Evolutionary conservation across 2,113 vertebrate genomes (phyloP).

Genomic region (Aptenodytes patagonicus): DNA sequence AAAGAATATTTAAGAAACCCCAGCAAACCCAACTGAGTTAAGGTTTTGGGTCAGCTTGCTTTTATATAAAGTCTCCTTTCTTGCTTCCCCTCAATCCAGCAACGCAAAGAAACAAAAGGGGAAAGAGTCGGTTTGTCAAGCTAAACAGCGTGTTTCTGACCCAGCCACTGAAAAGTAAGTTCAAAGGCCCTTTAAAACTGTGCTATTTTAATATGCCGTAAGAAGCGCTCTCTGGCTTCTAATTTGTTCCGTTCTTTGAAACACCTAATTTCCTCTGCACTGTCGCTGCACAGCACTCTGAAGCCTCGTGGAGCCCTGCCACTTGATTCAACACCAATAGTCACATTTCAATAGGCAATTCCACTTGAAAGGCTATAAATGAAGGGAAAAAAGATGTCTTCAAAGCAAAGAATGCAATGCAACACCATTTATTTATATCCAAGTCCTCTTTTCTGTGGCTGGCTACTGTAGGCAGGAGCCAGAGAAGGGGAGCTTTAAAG

Average conservation of each 20-base stretch:
- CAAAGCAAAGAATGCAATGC: conserved; percentile 3
- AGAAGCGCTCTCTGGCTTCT: conserved; percentile 41
- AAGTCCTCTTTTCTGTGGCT: background rate
- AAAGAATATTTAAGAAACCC: background rate
- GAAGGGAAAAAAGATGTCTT: conserved; percentile 25
- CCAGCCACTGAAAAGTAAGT: background rate
- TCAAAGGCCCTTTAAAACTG: conserved; percentile 43
- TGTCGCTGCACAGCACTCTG: conserved; percentile 32
- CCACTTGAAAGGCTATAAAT: conserved; percentile 57
- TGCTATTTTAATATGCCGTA: background rate
- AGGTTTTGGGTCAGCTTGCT: background rate
- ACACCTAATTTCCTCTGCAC: conserved; percentile 40
- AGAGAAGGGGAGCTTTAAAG: conserved; percentile 6
- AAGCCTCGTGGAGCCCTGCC: conserved; percentile 17
- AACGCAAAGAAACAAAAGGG: background rate
- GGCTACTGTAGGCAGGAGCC: background rate
- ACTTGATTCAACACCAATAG: conserved; percentile 36
- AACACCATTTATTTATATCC: conserved; percentile 48
- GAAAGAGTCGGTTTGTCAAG: background rate
- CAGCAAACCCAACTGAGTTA: background rate
- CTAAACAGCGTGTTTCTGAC: conserved; percentile 12
- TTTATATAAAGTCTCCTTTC: background rate
- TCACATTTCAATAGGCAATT: conserved; percentile 48
- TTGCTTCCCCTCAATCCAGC: background rate
- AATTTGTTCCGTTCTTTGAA: conserved; percentile 58